Conservation (phyloP, 2,113 vertebrate genomes). For the Macroglossus sobrinus region DNA sequence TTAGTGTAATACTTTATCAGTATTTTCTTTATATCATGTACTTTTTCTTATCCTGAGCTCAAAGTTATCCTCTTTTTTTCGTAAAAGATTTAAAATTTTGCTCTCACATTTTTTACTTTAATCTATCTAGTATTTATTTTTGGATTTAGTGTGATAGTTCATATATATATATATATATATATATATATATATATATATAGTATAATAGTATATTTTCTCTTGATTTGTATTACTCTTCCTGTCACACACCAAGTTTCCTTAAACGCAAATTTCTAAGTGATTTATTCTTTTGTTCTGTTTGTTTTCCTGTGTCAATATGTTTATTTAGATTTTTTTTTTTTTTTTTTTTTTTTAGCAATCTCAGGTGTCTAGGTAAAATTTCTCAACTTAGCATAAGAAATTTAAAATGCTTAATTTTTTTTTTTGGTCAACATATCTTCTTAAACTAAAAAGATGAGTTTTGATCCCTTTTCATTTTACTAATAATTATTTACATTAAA, state of each 20-base stretch:
- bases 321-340: background rate
- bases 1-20: background rate
- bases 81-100: background rate
- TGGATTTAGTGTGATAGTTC: background rate
- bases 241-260: background rate
- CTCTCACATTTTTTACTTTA: background rate
- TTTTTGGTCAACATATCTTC: background rate
- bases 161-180: background rate
- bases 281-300: background rate
- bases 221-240: background rate
- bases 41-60: background rate
- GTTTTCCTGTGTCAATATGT: background rate
- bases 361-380: background rate
- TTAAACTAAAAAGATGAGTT: background rate
- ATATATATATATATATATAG: background rate
- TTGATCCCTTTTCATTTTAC: background rate
- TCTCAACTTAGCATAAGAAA: background rate
- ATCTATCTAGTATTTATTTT: background rate
- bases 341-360: background rate
- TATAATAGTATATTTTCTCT: background rate
- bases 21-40: background rate
- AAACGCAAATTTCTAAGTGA: background rate
- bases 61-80: background rate
- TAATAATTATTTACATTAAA: constrained; percentile 9
- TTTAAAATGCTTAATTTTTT: background rate